Percentiles rank a stretch among this genome's conserved stretches.
Conservation (phyloP, 2,797 vertebrate genomes). For the Oophaga sylvatica region DNA sequence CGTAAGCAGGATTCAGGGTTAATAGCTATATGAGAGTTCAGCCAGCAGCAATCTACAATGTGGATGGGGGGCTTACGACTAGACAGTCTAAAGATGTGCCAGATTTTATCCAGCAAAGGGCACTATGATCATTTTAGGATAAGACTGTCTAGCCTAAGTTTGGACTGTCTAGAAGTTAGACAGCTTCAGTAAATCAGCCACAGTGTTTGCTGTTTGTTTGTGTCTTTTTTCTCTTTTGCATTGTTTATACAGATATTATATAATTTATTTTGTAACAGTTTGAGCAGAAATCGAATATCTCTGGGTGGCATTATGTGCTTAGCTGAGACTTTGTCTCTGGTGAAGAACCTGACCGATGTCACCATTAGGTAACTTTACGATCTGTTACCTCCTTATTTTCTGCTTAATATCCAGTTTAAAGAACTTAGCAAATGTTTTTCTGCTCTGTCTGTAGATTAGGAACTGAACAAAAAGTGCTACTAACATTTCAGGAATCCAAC, state of each 20-base stretch:
- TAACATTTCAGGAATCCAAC: slow-evolving; percentile 70
- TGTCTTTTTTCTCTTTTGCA: background rate
- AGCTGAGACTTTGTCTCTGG: slow-evolving; percentile 70
- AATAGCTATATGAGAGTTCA: too few relatives aligned
- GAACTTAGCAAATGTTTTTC: background rate
- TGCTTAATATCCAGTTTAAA: background rate
- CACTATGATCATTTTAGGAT: too few relatives aligned
- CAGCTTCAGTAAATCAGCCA: too few relatives aligned
- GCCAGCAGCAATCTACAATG: too few relatives aligned
- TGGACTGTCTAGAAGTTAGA: too few relatives aligned
- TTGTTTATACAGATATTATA: background rate
- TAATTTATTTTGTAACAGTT: slow-evolving; percentile 70
- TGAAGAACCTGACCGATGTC: slow-evolving; percentile 69
- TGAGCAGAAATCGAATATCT: slow-evolving; percentile 77
- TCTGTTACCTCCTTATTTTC: background rate
- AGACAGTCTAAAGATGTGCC: too few relatives aligned
- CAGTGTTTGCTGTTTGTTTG: too few relatives aligned
- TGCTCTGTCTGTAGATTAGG: slow-evolving; percentile 74
- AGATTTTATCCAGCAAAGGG: too few relatives aligned
- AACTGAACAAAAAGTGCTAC: slow-evolving; percentile 65
- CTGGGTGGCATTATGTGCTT: slow-evolving; percentile 74
- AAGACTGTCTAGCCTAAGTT: too few relatives aligned
- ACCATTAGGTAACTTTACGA: slow-evolving; percentile 75
- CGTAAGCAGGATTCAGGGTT: too few relatives aligned
- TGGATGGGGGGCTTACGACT: too few relatives aligned